A percentile compares a stretch with the other conserved stretches of the same genome.
These are phyloP conservation scores for Oegoconia quadripuncta DNA, from an alignment of 2,888 invertebrate genomes.

Conservation along the genomic window DNA sequence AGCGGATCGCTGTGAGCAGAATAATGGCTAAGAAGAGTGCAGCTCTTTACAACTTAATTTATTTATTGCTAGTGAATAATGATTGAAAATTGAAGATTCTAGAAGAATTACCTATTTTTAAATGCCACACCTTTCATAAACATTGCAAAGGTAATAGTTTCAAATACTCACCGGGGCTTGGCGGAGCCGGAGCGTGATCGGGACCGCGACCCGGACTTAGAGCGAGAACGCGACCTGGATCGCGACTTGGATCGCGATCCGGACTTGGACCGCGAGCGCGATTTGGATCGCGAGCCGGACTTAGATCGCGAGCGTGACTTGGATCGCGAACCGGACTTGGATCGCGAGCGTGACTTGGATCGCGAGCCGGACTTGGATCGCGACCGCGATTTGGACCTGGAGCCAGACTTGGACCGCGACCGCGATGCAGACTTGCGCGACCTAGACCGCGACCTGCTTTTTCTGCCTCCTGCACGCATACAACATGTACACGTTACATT, in stretches of 20 bases:
- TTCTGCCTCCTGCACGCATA: conserved; percentile 15
- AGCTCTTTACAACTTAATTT: too few species aligned
- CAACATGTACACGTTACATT: not conserved
- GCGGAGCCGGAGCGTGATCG: conserved; percentile 43
- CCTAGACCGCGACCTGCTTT: conserved; percentile 16
- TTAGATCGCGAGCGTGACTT: conserved; percentile 25
- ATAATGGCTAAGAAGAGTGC: too few species aligned
- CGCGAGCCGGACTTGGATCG: too few species aligned
- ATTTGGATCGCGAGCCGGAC: conserved; percentile 34
- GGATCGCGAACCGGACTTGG: conserved; percentile 21
- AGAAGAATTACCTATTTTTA: too few species aligned
- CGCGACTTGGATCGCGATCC: conserved; percentile 32
- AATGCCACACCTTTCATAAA: not conserved
- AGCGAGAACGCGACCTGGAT: conserved; percentile 30
- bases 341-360: conserved; percentile 26
- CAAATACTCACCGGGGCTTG: conserved; percentile 33
- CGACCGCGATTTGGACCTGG: conserved; percentile 26
- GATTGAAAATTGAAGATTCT: too few species aligned
- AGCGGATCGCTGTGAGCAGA: too few species aligned
- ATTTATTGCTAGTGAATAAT: too few species aligned
- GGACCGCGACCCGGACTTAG: conserved; percentile 29
- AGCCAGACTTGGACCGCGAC: conserved; percentile 22
- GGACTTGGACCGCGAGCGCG: conserved; percentile 40
- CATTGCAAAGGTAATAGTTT: not conserved
- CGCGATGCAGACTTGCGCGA: conserved; percentile 14